These are phyloP conservation scores for Blastobasis adustella DNA, from an alignment of 2,888 invertebrate genomes.

Conservation along the genomic window DNA sequence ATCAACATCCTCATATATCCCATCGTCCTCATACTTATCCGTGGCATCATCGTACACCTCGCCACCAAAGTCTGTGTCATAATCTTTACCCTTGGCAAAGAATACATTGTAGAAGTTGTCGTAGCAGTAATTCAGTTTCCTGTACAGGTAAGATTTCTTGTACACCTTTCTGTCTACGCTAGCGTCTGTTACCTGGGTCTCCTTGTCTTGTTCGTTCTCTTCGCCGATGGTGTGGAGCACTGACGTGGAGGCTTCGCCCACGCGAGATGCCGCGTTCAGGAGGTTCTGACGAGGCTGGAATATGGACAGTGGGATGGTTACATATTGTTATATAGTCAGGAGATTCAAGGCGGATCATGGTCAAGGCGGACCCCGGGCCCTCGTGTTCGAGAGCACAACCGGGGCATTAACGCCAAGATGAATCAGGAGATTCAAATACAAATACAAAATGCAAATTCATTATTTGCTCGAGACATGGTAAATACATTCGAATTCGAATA, in stretches of 20 bases:
- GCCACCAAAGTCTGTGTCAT: constrained; percentile 13
- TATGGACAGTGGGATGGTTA: too few relatives aligned
- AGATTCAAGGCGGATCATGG: too few relatives aligned
- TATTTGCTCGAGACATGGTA: too few relatives aligned
- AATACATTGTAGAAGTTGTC: constrained; percentile 67
- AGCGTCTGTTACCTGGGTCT: constrained; percentile 76
- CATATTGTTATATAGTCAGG: too few relatives aligned
- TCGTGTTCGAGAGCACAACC: too few relatives aligned
- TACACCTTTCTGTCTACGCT: constrained; percentile 6
- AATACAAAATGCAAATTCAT: too few relatives aligned
- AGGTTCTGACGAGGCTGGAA: constrained; percentile 91
- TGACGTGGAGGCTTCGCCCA: constrained; percentile 97
- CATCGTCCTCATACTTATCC: constrained; percentile 44
- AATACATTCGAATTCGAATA: too few relatives aligned
- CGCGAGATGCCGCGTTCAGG: constrained; percentile 94
- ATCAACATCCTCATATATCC: constrained; percentile 56
- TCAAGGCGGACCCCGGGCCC: too few relatives aligned
- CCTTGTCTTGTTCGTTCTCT: constrained; percentile 88
- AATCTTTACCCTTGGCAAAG: constrained; percentile 31
- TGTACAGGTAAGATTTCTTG: constrained; percentile 57
- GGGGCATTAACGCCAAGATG: too few relatives aligned
- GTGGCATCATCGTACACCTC: constrained; percentile 47
- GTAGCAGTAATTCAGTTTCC: constrained; percentile 66
- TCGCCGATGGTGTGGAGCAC: constrained; percentile 95
- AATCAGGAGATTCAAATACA: too few relatives aligned